Percentiles rank a stretch among this genome's conserved stretches.
Evolutionary conservation across 2,797 vertebrate species (phyloP).

Genomic region (Petrocephalus sullivani): DNA sequence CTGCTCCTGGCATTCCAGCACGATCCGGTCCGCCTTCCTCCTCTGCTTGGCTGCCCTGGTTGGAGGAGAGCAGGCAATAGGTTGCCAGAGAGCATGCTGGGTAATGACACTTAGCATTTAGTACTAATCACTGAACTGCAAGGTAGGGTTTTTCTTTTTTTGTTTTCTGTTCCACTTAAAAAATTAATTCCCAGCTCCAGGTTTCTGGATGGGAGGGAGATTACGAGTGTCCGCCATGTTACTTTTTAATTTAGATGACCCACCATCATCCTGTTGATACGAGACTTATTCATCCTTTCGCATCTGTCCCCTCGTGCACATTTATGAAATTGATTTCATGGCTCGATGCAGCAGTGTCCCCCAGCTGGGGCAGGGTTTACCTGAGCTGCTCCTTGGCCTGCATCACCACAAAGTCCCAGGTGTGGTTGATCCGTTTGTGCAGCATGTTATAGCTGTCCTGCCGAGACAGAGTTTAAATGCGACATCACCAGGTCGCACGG

Average conservation of each 20-base stretch:
- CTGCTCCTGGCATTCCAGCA: slow-evolving; percentile 88
- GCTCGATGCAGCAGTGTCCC: background rate
- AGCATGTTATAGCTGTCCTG: slow-evolving; percentile 81
- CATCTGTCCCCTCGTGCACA: slow-evolving; percentile 61
- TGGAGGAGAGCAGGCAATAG: slow-evolving; percentile 24
- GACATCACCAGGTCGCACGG: background rate
- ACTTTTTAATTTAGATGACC: background rate
- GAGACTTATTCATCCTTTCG: background rate
- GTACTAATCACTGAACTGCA: background rate
- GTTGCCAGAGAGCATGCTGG: background rate
- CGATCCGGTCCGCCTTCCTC: slow-evolving; percentile 84
- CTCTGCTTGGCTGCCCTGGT: slow-evolving; percentile 85
- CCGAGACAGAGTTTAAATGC: slow-evolving; percentile 11
- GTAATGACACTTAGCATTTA: background rate
- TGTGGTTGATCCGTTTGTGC: slow-evolving; percentile 85
- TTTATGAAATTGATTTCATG: background rate
- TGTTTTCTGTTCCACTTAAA: background rate
- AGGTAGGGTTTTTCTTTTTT: background rate
- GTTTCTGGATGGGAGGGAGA: background rate
- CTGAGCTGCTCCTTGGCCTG: slow-evolving; percentile 90
- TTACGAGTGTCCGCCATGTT: background rate
- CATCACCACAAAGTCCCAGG: slow-evolving; percentile 94
- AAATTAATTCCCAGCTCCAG: background rate
- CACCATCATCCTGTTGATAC: background rate
- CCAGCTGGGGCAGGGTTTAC: slow-evolving; percentile 47